Evolutionary conservation across 1,140 invertebrate species (phyloP), one percentile per base, ranked within the genome.

Genomic region (Temnothorax curvispinosus): DNA sequence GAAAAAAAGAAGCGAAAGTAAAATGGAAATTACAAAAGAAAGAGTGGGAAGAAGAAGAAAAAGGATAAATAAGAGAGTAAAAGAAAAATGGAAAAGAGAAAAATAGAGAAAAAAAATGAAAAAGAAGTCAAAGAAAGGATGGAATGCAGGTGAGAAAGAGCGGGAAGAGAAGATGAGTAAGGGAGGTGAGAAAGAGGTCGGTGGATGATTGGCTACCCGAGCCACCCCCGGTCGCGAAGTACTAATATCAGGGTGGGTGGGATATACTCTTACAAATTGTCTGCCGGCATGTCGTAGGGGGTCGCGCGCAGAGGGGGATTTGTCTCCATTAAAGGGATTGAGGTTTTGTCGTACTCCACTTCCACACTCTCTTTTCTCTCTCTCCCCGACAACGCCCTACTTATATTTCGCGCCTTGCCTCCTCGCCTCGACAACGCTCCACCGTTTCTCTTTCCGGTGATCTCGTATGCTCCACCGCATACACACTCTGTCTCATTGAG

Each of bases 281-380:
- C 92, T 92, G 89, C 85, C 87, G 90, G 91, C 74, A 62, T 71
- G 72, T 81, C 67, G 86, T 84, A 71, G 84, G 64, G 77, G 87
- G 62, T 65, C 47, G 91, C 89, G 91, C 89, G 89, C 86, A 80
- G 81, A 92, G 92, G 84, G 90, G 93, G 92, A 95, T 95, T 95
- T 95, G 94, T 95, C 94, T 94, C 94, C 94, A 95, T 95, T 95
- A 95, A 94, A 94, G 93, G 94, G 94, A 95, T 95, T 94, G 93
- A 94, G 94, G 93, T 95, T 95, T 95, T 95, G 93, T 95, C 94
- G 92, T 93, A 92, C 92, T 94, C 89, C 87, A 91, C 90, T 91
- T 88, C 89, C 75, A 77, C 89, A 47, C 54, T 84, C 67, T 78
- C 71, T 77, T 78, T 80, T 74, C 52, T 69, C 81, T 74, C 60